These are phyloP conservation scores for Synanthedon myopaeformis DNA, from an alignment of 2,888 invertebrate genomes.

Conservation along the genomic window DNA sequence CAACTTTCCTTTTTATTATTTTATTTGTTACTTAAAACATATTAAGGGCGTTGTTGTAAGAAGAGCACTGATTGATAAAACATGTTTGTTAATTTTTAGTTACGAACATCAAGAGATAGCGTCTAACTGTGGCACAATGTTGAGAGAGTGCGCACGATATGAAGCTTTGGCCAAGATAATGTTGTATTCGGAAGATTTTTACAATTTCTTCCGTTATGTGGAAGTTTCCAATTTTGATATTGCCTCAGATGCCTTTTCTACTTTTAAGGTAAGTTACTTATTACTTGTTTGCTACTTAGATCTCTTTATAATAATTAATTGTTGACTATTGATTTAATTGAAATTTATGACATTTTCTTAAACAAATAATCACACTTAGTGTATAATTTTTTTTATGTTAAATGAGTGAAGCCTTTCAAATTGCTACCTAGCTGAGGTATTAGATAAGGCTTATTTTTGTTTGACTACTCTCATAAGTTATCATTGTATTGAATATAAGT, in stretches of 20 bases:
- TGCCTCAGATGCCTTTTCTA: conserved; percentile 99
- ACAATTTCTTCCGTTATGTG: conserved; percentile 99
- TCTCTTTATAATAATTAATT: background rate
- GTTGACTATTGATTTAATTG: background rate
- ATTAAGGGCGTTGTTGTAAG: background rate
- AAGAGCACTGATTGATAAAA: no score
- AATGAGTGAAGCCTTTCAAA: no score
- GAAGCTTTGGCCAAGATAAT: conserved; percentile 99
- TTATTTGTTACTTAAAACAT: no score
- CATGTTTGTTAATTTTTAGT: conserved; percentile 57
- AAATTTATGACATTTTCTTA: no score
- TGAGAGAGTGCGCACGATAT: conserved; percentile 97
- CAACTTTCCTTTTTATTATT: no score
- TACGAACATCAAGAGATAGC: conserved; percentile 99
- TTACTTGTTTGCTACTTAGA: background rate
- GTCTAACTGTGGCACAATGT: conserved; percentile 98
- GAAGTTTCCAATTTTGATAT: conserved; percentile 99
- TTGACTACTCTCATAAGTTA: no score
- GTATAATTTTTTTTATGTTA: no score
- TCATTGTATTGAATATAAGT: no score
- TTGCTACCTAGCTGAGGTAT: no score
- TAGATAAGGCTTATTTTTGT: no score
- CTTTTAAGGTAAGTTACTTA: conserved; percentile 88
- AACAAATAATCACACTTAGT: no score
- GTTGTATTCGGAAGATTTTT: conserved; percentile 97